A percentile compares a stretch with the other conserved stretches of the same genome.
These are phyloP conservation scores for Drosophila sp. DNA, from an alignment of 1,140 invertebrate species.

Conservation along the genomic window DNA sequence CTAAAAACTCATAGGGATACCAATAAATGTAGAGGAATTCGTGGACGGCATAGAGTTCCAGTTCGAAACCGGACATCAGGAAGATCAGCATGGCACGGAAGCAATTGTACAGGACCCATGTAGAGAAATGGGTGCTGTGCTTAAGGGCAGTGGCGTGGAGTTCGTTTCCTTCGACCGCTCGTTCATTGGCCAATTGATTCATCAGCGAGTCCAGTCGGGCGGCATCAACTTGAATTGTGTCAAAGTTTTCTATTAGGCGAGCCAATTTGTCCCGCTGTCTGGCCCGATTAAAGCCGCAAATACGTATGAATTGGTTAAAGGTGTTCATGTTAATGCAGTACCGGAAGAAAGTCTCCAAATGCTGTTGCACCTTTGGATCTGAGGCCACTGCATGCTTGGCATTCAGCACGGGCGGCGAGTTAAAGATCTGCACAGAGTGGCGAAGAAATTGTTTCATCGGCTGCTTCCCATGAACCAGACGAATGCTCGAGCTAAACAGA, in stretches of 20 bases:
- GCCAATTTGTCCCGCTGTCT: slow-evolving; percentile 96
- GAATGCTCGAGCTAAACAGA: slow-evolving; percentile 87
- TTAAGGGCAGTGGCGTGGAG: slow-evolving; percentile 82
- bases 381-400: slow-evolving; percentile 87
- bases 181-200: slow-evolving; percentile 85
- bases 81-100: slow-evolving; percentile 98
- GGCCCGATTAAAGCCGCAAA: slow-evolving; percentile 97
- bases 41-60: slow-evolving; percentile 97
- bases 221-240: slow-evolving; percentile 96
- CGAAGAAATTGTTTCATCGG: slow-evolving; percentile 91
- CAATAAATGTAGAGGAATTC: slow-evolving; percentile 98
- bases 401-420: slow-evolving; percentile 92
- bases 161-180: slow-evolving; percentile 74
- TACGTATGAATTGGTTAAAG: slow-evolving; percentile 93
- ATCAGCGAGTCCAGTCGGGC: slow-evolving; percentile 95
- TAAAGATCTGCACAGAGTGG: slow-evolving; percentile 93
- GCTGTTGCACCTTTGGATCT: slow-evolving; percentile 85
- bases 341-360: slow-evolving; percentile 93
- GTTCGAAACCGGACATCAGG: slow-evolving; percentile 95
- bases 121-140: slow-evolving; percentile 95
- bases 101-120: slow-evolving; percentile 98
- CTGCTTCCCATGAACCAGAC: slow-evolving; percentile 83
- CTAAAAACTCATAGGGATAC: slow-evolving; percentile 98
- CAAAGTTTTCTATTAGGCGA: slow-evolving; percentile 93
- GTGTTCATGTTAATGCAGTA: slow-evolving; percentile 91